phyloP scores from a whole-genome alignment of 2,888 invertebrate species.

The Nomada hirtipes region DNA sequence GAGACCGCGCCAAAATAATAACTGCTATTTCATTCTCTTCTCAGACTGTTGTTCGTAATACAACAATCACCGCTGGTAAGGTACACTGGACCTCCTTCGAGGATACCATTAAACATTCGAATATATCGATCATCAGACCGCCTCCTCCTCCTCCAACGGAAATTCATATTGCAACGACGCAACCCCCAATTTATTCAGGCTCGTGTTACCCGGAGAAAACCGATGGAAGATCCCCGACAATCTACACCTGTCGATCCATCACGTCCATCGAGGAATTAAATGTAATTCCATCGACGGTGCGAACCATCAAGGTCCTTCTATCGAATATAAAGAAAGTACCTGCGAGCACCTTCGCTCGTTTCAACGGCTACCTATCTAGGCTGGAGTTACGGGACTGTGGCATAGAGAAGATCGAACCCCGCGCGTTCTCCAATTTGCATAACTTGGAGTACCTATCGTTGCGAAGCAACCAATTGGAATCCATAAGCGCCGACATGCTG shows the following conservation, averaged over 20 bases:
- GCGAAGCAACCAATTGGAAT: conserved; percentile 69
- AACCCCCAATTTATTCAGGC: conserved; percentile 39
- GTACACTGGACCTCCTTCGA: conserved; percentile 72
- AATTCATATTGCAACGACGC: not conserved
- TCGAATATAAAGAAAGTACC: conserved; percentile 70
- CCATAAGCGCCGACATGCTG: conserved; percentile 62
- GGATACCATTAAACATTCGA: conserved; percentile 43
- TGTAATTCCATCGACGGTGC: conserved; percentile 61
- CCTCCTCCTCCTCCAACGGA: not conserved
- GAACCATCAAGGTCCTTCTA: conserved; percentile 65
- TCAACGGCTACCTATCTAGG: conserved; percentile 67
- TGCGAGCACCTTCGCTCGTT: conserved; percentile 67
- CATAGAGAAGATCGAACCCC: conserved; percentile 68
- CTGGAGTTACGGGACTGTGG: conserved; percentile 73
- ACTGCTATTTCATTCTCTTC: not conserved
- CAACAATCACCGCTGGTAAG: conserved; percentile 48
- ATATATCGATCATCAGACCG: conserved; percentile 48
- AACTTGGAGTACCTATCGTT: conserved; percentile 71
- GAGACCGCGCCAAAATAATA: not conserved
- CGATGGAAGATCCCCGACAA: not conserved
- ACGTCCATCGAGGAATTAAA: conserved; percentile 65
- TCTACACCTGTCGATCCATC: conserved; percentile 69
- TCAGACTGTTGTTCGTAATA: not conserved
- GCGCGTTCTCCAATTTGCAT: conserved; percentile 68
- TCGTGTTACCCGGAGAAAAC: conserved; percentile 41